phyloP scores from a whole-genome alignment of 2,113 vertebrate species.

The Microcebus murinus region DNA sequence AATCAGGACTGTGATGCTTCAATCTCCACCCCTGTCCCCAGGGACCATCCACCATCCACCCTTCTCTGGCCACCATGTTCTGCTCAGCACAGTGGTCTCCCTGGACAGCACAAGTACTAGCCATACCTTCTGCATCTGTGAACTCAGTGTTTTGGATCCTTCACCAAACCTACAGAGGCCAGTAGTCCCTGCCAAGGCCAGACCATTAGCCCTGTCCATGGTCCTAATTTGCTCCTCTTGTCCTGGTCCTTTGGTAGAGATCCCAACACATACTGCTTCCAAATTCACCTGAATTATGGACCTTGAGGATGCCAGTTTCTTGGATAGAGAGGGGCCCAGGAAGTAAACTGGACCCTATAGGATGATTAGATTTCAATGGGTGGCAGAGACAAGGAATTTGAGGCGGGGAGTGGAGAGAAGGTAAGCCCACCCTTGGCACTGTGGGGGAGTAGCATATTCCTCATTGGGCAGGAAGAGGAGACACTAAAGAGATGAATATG shows the following conservation, averaged over 20 bases:
- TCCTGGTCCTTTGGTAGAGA: not conserved
- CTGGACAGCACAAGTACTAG: not conserved
- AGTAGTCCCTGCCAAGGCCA: too few species aligned
- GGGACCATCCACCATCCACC: too few species aligned
- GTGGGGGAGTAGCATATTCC: not conserved
- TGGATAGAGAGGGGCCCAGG: not conserved
- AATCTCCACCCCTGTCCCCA: not conserved
- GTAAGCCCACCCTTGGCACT: not conserved
- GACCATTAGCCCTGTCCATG: not conserved
- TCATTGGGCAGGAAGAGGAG: not conserved
- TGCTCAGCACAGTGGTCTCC: not conserved
- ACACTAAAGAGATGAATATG: not conserved
- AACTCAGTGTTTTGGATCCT: not conserved
- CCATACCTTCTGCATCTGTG: not conserved
- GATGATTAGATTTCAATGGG: not conserved
- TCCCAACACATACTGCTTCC: not conserved
- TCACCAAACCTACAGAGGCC: not conserved
- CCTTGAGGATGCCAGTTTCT: not conserved
- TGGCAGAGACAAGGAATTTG: not conserved
- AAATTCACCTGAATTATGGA: not conserved
- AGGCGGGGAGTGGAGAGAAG: not conserved
- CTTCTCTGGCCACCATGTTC: not conserved
- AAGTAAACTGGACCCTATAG: not conserved
- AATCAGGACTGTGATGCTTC: not conserved
- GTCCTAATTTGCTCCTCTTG: not conserved